These are phyloP conservation scores for Hydriomena furcata DNA, from an alignment of 2,888 invertebrate genomes.

Conservation along the genomic window DNA sequence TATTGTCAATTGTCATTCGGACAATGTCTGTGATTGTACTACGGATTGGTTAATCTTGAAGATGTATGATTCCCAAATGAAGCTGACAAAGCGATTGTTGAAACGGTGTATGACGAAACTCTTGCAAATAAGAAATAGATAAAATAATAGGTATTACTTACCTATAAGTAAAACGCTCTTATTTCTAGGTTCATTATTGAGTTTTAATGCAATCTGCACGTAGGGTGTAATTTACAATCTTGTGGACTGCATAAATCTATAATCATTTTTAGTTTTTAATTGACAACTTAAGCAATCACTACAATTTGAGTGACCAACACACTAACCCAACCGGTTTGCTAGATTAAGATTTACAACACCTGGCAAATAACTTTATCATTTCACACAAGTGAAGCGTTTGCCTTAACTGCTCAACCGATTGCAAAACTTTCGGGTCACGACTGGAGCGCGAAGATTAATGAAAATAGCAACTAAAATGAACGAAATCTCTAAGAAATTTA, in stretches of 20 bases:
- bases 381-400: slow-evolving; percentile 45
- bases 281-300: slow-evolving; percentile 31
- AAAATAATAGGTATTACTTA: slow-evolving; percentile 3
- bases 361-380: slow-evolving; percentile 46
- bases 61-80: slow-evolving; percentile 22
- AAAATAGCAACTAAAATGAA: slow-evolving; percentile 23
- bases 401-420: slow-evolving; percentile 37
- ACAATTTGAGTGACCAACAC: slow-evolving; percentile 27
- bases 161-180: slow-evolving; percentile 16
- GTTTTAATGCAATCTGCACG: slow-evolving; percentile 9
- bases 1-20: slow-evolving; percentile 42
- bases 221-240: slow-evolving; percentile 8
- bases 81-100: slow-evolving; percentile 16
- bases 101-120: slow-evolving; percentile 9
- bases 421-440: slow-evolving; percentile 40
- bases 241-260: slow-evolving; percentile 14
- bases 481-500: slow-evolving; percentile 17
- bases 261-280: slow-evolving; percentile 23
- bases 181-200: background rate
- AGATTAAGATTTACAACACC: slow-evolving; percentile 31
- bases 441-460: slow-evolving; percentile 26
- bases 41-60: slow-evolving; percentile 25
- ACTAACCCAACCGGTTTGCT: slow-evolving; percentile 33
- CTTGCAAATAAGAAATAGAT: slow-evolving; percentile 10
- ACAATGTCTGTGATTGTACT: slow-evolving; percentile 39